These are phyloP conservation scores for Cephus cinctus DNA, from an alignment of 1,140 invertebrate genomes.

Conservation along the genomic window DNA sequence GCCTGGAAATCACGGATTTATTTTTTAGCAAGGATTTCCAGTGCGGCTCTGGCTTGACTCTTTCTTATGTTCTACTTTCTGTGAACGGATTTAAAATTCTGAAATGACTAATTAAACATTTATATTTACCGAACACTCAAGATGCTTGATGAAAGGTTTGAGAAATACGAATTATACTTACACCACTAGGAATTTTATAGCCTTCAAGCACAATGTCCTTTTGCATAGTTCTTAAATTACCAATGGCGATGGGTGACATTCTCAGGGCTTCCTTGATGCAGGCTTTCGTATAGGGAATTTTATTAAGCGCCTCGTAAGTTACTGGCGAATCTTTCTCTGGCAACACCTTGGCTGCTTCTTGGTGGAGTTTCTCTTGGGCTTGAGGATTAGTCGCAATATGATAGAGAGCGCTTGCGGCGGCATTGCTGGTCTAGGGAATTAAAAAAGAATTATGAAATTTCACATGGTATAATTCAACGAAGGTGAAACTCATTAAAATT, in stretches of 20 bases:
- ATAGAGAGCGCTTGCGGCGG: conserved; percentile 54
- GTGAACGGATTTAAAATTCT: no score
- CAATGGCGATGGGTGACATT: conserved; percentile 52
- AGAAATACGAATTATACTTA: conserved; percentile 27
- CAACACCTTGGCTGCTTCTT: conserved; percentile 61
- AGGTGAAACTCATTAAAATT: no score
- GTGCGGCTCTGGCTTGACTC: no score
- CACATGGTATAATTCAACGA: no score
- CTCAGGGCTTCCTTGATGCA: conserved; percentile 69
- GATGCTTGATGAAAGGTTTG: no score
- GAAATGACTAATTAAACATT: no score
- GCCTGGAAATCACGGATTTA: no score
- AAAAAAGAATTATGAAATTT: no score
- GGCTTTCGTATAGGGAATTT: conserved; percentile 63
- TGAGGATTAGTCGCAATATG: conserved; percentile 63
- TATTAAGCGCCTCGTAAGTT: conserved; percentile 56
- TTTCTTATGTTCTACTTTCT: no score
- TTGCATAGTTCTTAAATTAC: conserved; percentile 49
- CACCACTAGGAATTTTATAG: conserved; percentile 53
- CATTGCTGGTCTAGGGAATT: conserved; percentile 44
- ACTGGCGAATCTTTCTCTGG: conserved; percentile 51
- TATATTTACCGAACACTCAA: no score
- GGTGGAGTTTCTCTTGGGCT: conserved; percentile 65
- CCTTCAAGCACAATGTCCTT: conserved; percentile 47
- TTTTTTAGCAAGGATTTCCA: no score